A percentile compares a stretch with the other conserved stretches of the same genome.
These are phyloP conservation scores for Cinclus cinclus DNA, from an alignment of 2,113 vertebrate genomes.

Conservation along the genomic window DNA sequence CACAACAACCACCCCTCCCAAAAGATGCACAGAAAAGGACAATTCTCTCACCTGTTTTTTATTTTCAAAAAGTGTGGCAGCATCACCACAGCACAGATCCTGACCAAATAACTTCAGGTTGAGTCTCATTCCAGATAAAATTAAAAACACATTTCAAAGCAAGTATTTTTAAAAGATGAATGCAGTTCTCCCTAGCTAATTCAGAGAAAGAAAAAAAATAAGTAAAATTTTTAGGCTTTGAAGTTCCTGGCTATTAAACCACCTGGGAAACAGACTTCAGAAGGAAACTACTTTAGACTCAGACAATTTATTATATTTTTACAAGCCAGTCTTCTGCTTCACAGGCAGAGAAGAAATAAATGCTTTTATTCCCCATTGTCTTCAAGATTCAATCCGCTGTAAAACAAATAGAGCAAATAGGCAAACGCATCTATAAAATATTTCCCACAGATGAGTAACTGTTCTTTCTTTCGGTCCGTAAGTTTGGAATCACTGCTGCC, in stretches of 20 bases:
- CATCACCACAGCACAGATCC: background rate
- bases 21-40: background rate
- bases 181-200: background rate
- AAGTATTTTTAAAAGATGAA: background rate
- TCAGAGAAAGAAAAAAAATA: background rate
- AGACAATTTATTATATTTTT: background rate
- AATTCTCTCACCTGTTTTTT: rapidly evolving
- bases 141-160: background rate
- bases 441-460: background rate
- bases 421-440: background rate
- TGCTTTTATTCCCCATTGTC: rapidly evolving
- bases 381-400: background rate
- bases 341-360: background rate
- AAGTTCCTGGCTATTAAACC: background rate
- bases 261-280: background rate
- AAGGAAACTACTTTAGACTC: background rate
- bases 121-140: background rate
- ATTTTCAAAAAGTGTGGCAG: background rate
- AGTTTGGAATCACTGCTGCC: background rate
- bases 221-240: background rate
- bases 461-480: background rate
- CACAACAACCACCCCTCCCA: background rate
- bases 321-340: background rate
- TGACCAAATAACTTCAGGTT: background rate
- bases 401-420: background rate